phyloP scores from a whole-genome alignment of 2,797 vertebrate genomes.

The Xenops minutus region DNA sequence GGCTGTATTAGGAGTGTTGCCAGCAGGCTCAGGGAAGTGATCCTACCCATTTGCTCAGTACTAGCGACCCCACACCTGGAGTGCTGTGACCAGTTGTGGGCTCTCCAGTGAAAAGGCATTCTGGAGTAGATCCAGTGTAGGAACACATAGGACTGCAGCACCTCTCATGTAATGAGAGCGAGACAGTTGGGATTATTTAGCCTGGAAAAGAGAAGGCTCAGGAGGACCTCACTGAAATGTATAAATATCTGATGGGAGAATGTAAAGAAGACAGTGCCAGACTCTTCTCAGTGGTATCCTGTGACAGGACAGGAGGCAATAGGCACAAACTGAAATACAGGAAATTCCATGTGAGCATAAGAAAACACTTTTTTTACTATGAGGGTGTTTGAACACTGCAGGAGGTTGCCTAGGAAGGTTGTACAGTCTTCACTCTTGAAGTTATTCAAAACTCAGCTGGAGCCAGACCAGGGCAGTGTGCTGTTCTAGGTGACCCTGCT shows the following conservation, averaged over 20 bases:
- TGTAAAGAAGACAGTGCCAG: not conserved
- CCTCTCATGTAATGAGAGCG: not conserved
- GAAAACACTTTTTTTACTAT: not conserved
- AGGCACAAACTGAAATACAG: constrained; percentile 21
- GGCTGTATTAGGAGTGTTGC: not conserved
- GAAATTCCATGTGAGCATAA: not conserved
- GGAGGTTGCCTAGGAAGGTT: not conserved
- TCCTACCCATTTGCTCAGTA: not conserved
- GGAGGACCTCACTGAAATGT: constrained; percentile 11
- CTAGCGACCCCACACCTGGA: not conserved
- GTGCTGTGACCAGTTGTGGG: not conserved
- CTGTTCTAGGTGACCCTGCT: not conserved
- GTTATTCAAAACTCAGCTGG: not conserved
- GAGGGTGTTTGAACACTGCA: not conserved
- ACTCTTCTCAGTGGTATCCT: constrained; percentile 24
- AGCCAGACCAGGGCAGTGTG: not conserved
- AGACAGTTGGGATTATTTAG: not conserved
- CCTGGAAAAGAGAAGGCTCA: constrained; percentile 7
- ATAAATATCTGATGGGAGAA: constrained; percentile 27
- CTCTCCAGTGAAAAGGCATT: not conserved
- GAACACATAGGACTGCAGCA: not conserved
- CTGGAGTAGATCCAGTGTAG: not conserved
- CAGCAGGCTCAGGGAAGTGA: not conserved
- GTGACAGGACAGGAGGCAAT: constrained; percentile 31
- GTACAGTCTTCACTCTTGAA: not conserved